Conservation (phyloP, 2,888 invertebrate species). For the Rotaria magnacalcarata region DNA sequence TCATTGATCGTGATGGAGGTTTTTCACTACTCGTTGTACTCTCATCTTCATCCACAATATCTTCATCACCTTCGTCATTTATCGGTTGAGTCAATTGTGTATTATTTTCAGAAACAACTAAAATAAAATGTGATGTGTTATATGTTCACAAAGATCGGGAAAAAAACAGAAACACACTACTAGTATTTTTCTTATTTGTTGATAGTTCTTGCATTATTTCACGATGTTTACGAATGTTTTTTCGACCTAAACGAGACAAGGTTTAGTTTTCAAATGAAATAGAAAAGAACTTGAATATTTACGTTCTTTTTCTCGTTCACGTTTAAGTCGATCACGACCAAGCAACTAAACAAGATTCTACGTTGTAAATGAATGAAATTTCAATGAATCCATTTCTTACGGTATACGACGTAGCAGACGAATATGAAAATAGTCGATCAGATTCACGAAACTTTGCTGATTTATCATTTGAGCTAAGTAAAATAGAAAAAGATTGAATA, state of each 20-base stretch:
- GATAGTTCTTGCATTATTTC: conserved; percentile 5
- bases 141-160: no score
- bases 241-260: neutral
- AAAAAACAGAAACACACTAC: neutral
- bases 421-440: neutral
- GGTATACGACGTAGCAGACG: neutral
- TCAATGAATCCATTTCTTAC: neutral
- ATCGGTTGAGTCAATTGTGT: neutral
- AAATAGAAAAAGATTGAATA: neutral
- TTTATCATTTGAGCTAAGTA: neutral
- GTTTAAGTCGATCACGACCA: neutral
- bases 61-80: neutral
- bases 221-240: conserved; percentile 22
- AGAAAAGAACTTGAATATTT: neutral
- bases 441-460: conserved; percentile 9
- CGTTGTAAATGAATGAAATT: no score
- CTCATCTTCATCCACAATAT: neutral
- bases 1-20: neutral
- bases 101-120: neutral
- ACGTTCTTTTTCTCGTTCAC: conserved; percentile 15
- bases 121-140: neutral
- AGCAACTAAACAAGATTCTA: neutral
- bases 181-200: neutral
- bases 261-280: neutral
- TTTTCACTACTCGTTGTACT: conserved; percentile 20